Evolutionary conservation across 2,888 invertebrate species (phyloP), one percentile per base, ranked within the genome.

Genomic region (Ormyrus pomaceus): DNA sequence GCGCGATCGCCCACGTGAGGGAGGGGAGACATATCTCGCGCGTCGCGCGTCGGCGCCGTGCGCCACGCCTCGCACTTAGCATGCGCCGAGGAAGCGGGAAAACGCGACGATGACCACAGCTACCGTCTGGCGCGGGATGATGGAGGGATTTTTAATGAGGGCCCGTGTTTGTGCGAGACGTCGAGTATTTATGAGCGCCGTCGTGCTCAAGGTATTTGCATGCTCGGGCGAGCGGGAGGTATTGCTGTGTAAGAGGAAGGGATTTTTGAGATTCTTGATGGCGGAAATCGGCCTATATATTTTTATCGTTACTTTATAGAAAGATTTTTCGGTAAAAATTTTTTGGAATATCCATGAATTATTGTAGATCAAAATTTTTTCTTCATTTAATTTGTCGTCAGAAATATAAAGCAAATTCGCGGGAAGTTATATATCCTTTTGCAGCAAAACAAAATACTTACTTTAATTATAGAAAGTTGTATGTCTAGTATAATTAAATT

Each of bases 211-310:
- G 61, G 34, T 34, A 34, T 34, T 34, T 34, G 34, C 4, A 45
- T 51, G 62, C 6, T 72, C 46, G 11, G 53, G n/a, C 8, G 50
- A 48, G 5, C 9, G 19, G 2, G 59, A 59, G 51, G 56, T 74
- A 7, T 51, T 58, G 8, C 11, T n/a, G 66, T 51, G n/a, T 58
- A 74, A 51, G 59, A 74, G 74, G 74, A 74, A 74, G 74, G 10
- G 55, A 72, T 72, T 10, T 5, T 34, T 58, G 0, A n/a, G n/a
- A 62, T 46, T 59, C 8, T 11, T 34, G 53, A 65, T n/a, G 34
- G 34, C 34, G 34, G 34, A 34, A 34, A 4, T 34, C 34, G 66
- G 50, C 1, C 6, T 51, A 0, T 51, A 0, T 5, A 9, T 9
- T 51, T 65, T 65, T 10, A 51, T n/a, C 10, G 0, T 61, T 13